phyloP scores from a whole-genome alignment of 2,797 vertebrate species.

The Dallia pectoralis region DNA sequence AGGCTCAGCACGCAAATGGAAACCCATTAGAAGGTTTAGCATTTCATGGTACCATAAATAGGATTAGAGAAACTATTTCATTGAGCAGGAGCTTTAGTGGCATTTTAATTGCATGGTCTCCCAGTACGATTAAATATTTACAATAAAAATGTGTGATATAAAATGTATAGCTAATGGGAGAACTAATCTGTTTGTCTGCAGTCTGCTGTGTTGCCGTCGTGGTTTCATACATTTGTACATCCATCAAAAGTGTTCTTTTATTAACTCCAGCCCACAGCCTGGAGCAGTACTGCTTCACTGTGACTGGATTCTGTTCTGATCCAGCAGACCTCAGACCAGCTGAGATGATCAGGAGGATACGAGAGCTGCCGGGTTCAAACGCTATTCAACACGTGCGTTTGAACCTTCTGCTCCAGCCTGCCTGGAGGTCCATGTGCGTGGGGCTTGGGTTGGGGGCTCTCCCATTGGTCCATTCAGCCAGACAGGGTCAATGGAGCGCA shows the following conservation, averaged over 20 bases:
- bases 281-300: conserved; percentile 57
- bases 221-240: neutral
- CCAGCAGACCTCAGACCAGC: conserved; percentile 55
- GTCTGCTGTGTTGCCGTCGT: neutral
- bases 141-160: conserved; percentile 6
- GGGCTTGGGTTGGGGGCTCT: neutral
- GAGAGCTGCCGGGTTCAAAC: neutral
- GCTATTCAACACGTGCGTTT: neutral
- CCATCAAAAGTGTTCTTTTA: conserved; percentile 37
- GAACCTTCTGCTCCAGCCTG: neutral
- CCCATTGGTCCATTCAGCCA: neutral
- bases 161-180: neutral
- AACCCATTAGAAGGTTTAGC: neutral
- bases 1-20: too few relatives aligned
- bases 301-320: conserved; percentile 57
- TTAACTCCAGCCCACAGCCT: conserved; percentile 26
- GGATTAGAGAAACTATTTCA: conserved; percentile 9
- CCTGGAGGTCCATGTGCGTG: neutral
- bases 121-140: conserved; percentile 17
- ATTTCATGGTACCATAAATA: conserved; percentile 9
- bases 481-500: neutral
- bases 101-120: conserved; percentile 34
- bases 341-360: conserved; percentile 65
- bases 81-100: neutral
- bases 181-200: neutral